Evolutionary conservation across 1,140 invertebrate species (phyloP), one percentile per base, ranked within the genome.

Genomic region (Sarcophaga peregrina): DNA sequence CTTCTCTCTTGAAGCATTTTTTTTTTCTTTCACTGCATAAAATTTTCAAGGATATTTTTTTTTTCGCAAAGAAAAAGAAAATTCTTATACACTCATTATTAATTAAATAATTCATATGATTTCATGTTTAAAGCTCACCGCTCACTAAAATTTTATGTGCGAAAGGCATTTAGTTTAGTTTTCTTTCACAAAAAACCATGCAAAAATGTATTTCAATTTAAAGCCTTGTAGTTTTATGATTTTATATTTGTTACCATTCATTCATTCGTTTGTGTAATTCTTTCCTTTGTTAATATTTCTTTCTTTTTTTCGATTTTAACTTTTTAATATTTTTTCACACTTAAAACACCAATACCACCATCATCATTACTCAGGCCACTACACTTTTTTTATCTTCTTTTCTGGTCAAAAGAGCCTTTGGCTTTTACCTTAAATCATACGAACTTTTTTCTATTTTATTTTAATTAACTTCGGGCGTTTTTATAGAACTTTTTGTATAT

Each of bases 1-100:
- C 58, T 50, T 50, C 48, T 68, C 58, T 68, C n/a, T 68, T 68
- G 9, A 25, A 17, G 17, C 17, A 15, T 68, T 68, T 58, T 58
- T n/a, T n/a, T 68, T 68, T 68, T 68, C 58, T 68, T 68, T 68
- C 17, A 68, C 58, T 68, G n/a, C 15, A 68, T 6, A 68, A 58
- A 68, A 68, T 76, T 78, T 78, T 78, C 75, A 78, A 78, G 75
- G 75, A 78, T 78, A 78, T 78, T 20, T 78, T 20, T n/a, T n/a
- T n/a, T n/a, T 78, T 20, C 37, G 73, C 73, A 75, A 47, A 46
- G 13, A 72, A 75, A 58, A 58, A 13, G n/a, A 62, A 68, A 78
- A 78, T 78, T 78, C 75, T 78, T 78, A 78, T 78, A 78, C 75
- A 78, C 50, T 50, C 47, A 20, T 48, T 76, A 62, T 62, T 62